Evolutionary conservation across 1,140 invertebrate genomes (phyloP).

Genomic region (Adoxophyes honmai): DNA sequence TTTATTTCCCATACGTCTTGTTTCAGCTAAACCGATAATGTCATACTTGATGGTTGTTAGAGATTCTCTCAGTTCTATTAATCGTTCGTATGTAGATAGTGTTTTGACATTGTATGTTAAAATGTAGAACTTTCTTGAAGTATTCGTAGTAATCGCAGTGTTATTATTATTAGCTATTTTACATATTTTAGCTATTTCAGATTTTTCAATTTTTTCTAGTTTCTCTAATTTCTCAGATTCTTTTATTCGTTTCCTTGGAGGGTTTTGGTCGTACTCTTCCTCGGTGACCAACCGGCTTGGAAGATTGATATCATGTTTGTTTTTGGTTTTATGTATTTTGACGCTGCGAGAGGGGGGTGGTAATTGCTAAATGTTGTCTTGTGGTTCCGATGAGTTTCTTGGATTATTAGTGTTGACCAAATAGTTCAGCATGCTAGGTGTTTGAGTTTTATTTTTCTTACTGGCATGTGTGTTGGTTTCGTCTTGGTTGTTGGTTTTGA

Average conservation of each 20-base stretch:
- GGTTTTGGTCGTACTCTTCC: not conserved
- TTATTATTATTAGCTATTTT: not conserved
- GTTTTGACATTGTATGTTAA: slow-evolving; percentile 2
- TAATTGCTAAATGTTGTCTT: not conserved
- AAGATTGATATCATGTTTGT: not conserved
- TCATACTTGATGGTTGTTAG: not conserved
- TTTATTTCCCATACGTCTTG: not conserved
- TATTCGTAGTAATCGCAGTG: not conserved
- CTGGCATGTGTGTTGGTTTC: no score
- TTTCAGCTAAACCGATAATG: not conserved
- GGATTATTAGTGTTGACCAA: not conserved
- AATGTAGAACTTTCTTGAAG: not conserved
- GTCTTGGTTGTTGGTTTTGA: no score
- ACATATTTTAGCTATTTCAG: not conserved
- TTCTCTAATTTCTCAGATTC: no score
- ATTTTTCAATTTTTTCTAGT: no score
- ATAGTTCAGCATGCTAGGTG: not conserved
- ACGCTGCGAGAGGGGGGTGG: not conserved
- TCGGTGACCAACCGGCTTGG: slow-evolving; percentile 1
- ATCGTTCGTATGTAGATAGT: not conserved
- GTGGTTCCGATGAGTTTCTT: not conserved
- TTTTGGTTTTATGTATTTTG: not conserved
- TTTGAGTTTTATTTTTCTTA: not conserved
- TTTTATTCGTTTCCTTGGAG: not conserved
- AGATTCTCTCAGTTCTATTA: not conserved